These are phyloP conservation scores for Agrochola circellaris DNA, from an alignment of 2,888 invertebrate genomes.

Conservation along the genomic window DNA sequence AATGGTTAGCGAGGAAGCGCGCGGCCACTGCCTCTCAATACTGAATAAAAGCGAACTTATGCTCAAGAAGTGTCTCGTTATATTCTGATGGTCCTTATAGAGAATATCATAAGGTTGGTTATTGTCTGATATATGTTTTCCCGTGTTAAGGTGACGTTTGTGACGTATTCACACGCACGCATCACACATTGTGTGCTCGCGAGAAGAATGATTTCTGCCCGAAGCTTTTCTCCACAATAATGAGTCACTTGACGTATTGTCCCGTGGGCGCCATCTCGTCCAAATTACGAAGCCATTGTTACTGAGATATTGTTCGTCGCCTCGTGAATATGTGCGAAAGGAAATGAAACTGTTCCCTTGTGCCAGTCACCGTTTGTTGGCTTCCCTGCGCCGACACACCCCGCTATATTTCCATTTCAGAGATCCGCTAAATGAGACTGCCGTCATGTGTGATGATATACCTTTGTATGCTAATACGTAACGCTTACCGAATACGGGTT, in stretches of 20 bases:
- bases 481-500: constrained; percentile 45
- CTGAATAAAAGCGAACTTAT: constrained; percentile 57
- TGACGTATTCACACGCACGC: constrained; percentile 74
- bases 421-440: constrained; percentile 66
- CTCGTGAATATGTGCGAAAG: constrained; percentile 87
- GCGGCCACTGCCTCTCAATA: constrained; percentile 61
- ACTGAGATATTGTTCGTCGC: constrained; percentile 87
- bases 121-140: constrained; percentile 16
- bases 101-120: constrained; percentile 22
- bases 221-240: constrained; percentile 86
- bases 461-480: constrained; percentile 57
- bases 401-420: constrained; percentile 70
- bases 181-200: constrained; percentile 77
- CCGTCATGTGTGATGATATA: constrained; percentile 54
- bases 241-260: constrained; percentile 88
- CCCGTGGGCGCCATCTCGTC: constrained; percentile 85
- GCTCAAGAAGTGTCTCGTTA: constrained; percentile 27
- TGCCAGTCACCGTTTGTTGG: constrained; percentile 79
- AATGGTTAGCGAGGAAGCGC: constrained; percentile 55
- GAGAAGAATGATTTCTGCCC: constrained; percentile 82
- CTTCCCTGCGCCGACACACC: constrained; percentile 69
- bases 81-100: constrained; percentile 31
- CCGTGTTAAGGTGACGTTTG: constrained; percentile 38
- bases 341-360: constrained; percentile 86
- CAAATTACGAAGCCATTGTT: constrained; percentile 88